Evolutionary conservation across 2,888 invertebrate genomes (phyloP).

Genomic region (Lasioglossum leucozonium): DNA sequence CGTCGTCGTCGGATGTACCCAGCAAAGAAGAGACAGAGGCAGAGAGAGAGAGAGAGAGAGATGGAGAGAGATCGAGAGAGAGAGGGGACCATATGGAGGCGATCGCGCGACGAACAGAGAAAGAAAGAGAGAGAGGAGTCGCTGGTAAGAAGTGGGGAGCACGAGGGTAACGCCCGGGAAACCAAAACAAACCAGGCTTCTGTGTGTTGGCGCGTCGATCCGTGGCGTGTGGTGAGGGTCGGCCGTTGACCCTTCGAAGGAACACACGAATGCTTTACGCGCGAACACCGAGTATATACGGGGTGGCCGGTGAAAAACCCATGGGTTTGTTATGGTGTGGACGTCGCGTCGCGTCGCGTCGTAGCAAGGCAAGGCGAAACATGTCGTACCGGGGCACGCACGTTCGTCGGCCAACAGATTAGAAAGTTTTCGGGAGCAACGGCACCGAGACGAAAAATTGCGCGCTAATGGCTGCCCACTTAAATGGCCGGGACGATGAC

Average conservation of each 20-base stretch:
- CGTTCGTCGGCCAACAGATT: conserved; percentile 26
- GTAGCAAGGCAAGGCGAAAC: neutral
- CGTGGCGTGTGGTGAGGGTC: conserved; percentile 84
- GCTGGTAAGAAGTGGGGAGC: conserved; percentile 69
- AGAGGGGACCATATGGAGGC: conserved; percentile 52
- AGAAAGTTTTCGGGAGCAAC: conserved; percentile 59
- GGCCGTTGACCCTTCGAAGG: conserved; percentile 83
- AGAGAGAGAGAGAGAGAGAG: conserved; percentile 67
- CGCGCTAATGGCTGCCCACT: neutral
- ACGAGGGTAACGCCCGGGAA: conserved; percentile 84
- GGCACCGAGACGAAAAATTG: conserved; percentile 16
- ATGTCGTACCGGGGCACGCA: neutral
- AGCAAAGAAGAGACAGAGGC: conserved; percentile 51
- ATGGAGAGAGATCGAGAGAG: conserved; percentile 51
- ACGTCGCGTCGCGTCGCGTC: neutral
- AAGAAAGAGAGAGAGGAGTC: conserved; percentile 54
- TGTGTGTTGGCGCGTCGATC: conserved; percentile 80
- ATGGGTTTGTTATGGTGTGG: conserved; percentile 64
- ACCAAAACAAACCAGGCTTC: conserved; percentile 84
- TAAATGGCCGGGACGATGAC: neutral
- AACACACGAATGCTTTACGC: conserved; percentile 77
- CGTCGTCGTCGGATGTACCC: conserved; percentile 42
- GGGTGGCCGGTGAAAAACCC: conserved; percentile 71
- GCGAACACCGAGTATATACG: conserved; percentile 68
- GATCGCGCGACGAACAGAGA: conserved; percentile 42